Percentiles rank a stretch among this genome's conserved stretches.
Evolutionary conservation across 2,888 invertebrate genomes (phyloP).

Genomic region (Strigamia crassipes): DNA sequence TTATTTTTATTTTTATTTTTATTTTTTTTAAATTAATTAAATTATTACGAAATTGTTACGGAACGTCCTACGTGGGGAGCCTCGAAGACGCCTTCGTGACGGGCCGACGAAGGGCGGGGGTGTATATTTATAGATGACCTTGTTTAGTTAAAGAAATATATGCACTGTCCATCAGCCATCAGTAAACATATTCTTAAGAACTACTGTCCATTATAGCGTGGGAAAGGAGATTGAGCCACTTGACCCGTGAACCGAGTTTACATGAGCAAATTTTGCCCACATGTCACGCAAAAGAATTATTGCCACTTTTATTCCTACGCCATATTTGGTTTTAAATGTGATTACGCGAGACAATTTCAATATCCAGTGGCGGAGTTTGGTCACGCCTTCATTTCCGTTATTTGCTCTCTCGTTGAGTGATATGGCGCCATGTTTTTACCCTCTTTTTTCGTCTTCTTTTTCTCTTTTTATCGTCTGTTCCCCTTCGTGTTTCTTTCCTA

Average conservation of each 20-base stretch:
- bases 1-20: too few relatives aligned
- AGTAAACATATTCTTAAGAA: background rate
- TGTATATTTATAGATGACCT: background rate
- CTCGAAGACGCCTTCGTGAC: background rate
- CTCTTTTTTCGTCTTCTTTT: background rate
- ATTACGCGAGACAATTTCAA: background rate
- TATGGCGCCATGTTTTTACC: background rate
- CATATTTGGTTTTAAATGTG: background rate
- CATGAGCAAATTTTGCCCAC: background rate
- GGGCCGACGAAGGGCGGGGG: background rate
- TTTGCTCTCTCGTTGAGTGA: background rate
- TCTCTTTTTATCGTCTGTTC: background rate
- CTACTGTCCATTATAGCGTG: background rate
- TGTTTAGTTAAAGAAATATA: background rate
- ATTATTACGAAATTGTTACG: too few relatives aligned
- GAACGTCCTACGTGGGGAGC: background rate
- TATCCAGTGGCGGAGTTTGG: background rate
- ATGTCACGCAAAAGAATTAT: background rate
- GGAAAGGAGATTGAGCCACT: background rate
- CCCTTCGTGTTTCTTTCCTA: background rate
- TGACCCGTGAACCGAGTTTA: background rate
- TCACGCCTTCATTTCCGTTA: background rate
- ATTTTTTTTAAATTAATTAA: too few relatives aligned
- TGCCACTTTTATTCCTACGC: background rate
- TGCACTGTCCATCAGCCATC: background rate